Evolutionary conservation across 1,140 invertebrate species (phyloP).

Genomic region (Argopecten irradians): DNA sequence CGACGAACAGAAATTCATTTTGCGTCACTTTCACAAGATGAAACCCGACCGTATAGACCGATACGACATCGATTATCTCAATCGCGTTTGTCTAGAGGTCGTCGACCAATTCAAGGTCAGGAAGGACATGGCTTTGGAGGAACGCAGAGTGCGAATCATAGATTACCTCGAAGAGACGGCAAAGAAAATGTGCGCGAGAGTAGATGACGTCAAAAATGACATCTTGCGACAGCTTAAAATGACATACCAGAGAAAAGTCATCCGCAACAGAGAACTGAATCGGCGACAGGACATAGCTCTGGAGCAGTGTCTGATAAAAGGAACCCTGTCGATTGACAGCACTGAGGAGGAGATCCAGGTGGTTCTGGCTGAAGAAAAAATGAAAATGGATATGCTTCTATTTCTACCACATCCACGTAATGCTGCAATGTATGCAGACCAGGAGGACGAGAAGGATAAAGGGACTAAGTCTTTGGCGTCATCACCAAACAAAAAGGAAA

Average conservation of each 20-base stretch:
- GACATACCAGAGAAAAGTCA: constrained; percentile 35
- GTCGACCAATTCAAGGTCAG: neutral
- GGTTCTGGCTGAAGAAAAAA: neutral
- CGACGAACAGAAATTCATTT: neutral
- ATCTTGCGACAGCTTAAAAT: constrained; percentile 39
- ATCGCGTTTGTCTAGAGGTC: neutral
- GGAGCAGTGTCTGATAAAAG: neutral
- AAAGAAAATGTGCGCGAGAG: constrained; percentile 32
- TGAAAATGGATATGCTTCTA: too few species aligned
- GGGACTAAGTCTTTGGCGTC: too few species aligned
- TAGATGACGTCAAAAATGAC: constrained; percentile 38
- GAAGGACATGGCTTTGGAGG: neutral
- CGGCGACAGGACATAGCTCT: neutral
- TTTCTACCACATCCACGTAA: too few species aligned
- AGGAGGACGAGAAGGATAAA: too few species aligned
- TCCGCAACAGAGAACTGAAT: constrained; percentile 24
- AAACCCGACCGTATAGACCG: neutral
- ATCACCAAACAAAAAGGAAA: too few species aligned
- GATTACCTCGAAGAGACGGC: constrained; percentile 25
- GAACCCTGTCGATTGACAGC: neutral
- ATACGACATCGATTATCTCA: neutral
- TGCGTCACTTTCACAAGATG: neutral
- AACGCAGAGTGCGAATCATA: neutral
- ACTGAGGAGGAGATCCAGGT: too few species aligned
- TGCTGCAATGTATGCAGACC: too few species aligned